phyloP scores from a whole-genome alignment of 2,113 vertebrate species.

The Artemisiospiza belli region DNA sequence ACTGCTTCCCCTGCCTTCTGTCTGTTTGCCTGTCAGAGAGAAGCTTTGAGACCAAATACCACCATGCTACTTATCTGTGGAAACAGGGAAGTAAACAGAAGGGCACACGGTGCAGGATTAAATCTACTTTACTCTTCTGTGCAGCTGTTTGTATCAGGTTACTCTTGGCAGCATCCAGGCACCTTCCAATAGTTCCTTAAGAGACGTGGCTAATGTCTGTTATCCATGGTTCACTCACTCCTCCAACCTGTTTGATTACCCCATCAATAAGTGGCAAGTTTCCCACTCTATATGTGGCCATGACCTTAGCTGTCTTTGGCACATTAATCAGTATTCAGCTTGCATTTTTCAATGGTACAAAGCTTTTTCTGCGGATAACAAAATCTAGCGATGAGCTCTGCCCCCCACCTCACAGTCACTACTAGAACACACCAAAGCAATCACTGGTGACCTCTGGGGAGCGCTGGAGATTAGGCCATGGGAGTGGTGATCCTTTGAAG shows the following conservation, averaged over 20 bases:
- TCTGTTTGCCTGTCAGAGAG: not conserved
- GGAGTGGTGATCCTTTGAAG: not conserved
- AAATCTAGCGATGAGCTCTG: not conserved
- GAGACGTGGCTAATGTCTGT: not conserved
- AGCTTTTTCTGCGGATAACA: not conserved
- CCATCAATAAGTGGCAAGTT: not conserved
- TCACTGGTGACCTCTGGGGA: not conserved
- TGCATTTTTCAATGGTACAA: not conserved
- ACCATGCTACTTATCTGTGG: not conserved
- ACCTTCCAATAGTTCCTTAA: not conserved
- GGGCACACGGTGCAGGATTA: not conserved
- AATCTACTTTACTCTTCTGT: not conserved
- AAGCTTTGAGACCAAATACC: not conserved
- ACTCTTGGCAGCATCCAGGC: not conserved
- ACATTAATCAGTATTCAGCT: not conserved
- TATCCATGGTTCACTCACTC: not conserved
- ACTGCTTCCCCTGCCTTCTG: not conserved
- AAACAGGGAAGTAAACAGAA: not conserved
- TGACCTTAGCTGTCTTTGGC: constrained; percentile 18
- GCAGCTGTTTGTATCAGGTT: not conserved
- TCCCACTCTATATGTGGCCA: not conserved
- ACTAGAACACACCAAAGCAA: not conserved
- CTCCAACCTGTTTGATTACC: not conserved
- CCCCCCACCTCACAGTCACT: not conserved
- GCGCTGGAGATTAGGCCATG: not conserved